phyloP scores from a whole-genome alignment of 2,888 invertebrate genomes.

The Orthonychiurus folsomi region DNA sequence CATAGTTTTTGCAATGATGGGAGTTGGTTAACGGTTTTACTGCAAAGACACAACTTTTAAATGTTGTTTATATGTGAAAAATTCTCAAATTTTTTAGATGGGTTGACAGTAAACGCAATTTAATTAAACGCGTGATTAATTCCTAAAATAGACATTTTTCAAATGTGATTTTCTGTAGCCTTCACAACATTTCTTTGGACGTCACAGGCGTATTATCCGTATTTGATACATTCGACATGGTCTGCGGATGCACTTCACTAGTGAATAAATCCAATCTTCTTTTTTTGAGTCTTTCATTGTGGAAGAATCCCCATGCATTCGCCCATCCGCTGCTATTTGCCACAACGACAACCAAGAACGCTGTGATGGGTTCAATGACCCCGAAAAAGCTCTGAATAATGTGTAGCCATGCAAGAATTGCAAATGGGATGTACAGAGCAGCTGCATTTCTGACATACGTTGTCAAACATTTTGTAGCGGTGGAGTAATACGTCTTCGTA shows the following conservation, averaged over 20 bases:
- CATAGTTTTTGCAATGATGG: too few relatives aligned
- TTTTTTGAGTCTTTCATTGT: not conserved
- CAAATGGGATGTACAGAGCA: constrained; percentile 20
- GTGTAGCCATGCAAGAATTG: constrained; percentile 10
- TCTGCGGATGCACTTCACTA: not conserved
- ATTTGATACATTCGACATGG: not conserved
- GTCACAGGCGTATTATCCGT: not conserved
- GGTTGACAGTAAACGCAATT: too few relatives aligned
- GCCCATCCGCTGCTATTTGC: constrained; percentile 3
- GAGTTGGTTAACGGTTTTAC: too few relatives aligned
- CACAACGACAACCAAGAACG: constrained; percentile 3
- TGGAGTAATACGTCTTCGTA: constrained; percentile 9
- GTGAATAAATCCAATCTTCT: not conserved
- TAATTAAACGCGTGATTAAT: too few relatives aligned
- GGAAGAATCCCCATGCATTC: not conserved
- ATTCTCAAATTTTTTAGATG: too few relatives aligned
- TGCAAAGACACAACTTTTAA: too few relatives aligned
- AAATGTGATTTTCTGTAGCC: too few relatives aligned
- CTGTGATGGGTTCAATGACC: constrained; percentile 12
- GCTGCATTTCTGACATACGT: constrained; percentile 18
- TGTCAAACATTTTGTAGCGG: constrained; percentile 16
- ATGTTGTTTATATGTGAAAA: too few relatives aligned
- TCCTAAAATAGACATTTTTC: not conserved
- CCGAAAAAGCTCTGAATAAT: constrained; percentile 8
- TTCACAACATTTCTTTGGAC: not conserved